A percentile compares a stretch with the other conserved stretches of the same genome.
Conservation (phyloP, 2,797 vertebrate genomes). For the Xenopus petersii region DNA sequence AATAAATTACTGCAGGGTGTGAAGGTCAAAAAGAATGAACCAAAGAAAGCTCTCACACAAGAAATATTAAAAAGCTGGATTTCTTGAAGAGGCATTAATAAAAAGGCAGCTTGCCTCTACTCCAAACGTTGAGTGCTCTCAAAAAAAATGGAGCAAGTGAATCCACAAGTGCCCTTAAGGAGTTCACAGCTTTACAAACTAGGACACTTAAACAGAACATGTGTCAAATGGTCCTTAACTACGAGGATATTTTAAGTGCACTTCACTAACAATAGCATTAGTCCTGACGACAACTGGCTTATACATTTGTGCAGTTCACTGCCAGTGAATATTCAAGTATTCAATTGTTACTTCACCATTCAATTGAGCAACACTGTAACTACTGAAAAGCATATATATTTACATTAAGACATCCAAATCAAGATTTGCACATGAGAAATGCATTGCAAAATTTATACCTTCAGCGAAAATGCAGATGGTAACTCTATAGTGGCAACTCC, state of each 20-base stretch:
- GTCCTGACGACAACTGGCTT: background rate
- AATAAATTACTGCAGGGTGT: constrained; percentile 45
- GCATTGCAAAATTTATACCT: no score
- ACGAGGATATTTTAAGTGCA: constrained; percentile 13
- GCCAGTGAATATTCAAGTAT: background rate
- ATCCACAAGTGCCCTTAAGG: constrained; percentile 34
- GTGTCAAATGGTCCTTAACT: constrained; percentile 21
- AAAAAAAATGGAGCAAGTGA: constrained; percentile 7
- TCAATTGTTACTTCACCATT: no score
- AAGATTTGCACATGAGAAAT: no score
- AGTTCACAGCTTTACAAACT: constrained; percentile 39
- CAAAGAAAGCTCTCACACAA: constrained; percentile 39
- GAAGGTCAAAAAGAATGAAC: constrained; percentile 36
- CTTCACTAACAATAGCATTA: constrained; percentile 21
- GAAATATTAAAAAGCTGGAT: constrained; percentile 47
- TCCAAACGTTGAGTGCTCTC: constrained; percentile 27
- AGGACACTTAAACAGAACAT: constrained; percentile 31
- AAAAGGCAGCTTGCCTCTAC: constrained; percentile 9
- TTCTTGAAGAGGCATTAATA: constrained; percentile 39
- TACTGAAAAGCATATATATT: no score
- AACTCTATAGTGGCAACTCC: no score
- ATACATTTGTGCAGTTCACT: background rate
- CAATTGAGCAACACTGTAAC: no score
- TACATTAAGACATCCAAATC: no score
- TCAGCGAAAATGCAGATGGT: no score